A percentile compares a stretch with the other conserved stretches of the same genome.
Evolutionary conservation across 2,113 vertebrate genomes (phyloP).

Genomic region (Barbus barbus): DNA sequence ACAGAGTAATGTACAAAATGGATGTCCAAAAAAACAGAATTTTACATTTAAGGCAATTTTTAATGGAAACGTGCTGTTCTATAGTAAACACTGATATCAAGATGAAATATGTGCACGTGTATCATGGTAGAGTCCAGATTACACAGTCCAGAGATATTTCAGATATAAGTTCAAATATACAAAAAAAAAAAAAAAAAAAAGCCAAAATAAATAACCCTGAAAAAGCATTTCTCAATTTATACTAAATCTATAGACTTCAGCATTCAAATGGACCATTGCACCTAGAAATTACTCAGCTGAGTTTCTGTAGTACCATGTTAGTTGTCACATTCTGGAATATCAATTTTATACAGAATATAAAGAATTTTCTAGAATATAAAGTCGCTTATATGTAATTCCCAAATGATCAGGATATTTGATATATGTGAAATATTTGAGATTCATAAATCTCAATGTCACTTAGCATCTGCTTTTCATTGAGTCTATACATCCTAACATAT

Average conservation of each 20-base stretch:
- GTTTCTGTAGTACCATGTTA: not conserved
- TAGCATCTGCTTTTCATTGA: not conserved
- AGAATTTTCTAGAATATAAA: not conserved
- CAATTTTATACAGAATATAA: not conserved
- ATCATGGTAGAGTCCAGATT: not conserved
- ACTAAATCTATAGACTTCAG: not conserved
- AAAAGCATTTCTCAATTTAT: not conserved
- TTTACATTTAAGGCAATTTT: not conserved
- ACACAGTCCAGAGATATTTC: not conserved
- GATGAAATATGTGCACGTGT: not conserved
- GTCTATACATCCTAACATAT: not conserved
- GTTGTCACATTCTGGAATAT: not conserved
- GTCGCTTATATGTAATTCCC: not conserved
- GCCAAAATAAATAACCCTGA: constrained; percentile 10
- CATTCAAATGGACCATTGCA: not conserved
- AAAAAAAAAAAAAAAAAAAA: not conserved
- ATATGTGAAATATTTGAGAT: not conserved
- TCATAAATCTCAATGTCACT: not conserved
- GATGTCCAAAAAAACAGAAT: not conserved
- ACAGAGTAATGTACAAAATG: not conserved
- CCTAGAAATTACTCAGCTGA: not conserved
- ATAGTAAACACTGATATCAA: not conserved
- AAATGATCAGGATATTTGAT: not conserved
- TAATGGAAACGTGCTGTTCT: not conserved
- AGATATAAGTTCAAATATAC: not conserved